Base-by-base conservation (phyloP, 2,888 invertebrate genomes). In the Melinopterus prodromus region DNA sequence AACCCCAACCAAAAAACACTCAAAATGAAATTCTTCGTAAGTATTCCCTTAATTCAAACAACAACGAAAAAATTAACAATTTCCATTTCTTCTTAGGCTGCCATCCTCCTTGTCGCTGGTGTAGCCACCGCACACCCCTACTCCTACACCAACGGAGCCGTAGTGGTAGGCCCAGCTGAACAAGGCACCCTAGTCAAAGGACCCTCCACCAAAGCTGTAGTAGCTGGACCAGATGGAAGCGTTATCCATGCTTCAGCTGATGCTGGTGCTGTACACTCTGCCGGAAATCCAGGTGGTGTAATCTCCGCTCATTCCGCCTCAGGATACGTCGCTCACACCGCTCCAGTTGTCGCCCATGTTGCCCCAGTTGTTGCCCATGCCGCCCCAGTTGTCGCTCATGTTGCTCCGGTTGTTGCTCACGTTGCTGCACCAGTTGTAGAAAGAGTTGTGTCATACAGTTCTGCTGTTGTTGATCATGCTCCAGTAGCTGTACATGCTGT, bases 161-260 rank as follows among this genome's bases (percentile, higher is more conserved):
- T 78, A 37, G 76, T 80, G 53, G 80, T 72, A 38, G 79, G 80
- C n/a, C 87, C 88, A 36, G 85, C 83, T 71, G 85, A 84, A 78
- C 87, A 87, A 15, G 87, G 87, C 14, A 87, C 85, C 36, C 82
- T 86, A 14, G 78, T 88, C 14, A 81, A 82, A 76, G 88, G 88
- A 53, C 88, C 88, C 26, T 85, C 86, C 16, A 84, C 87, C 12
- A 80, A 84, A 76, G 86, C 86, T 14, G 80, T 83, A 14, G 78
- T 87, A 1, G 71, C 84, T 15, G 88, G 88, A 76, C 88, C 88
- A 37, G 88, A 91, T 90, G 77, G 88, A 86, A 71, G 89, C 89
- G 16, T 90, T 90, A 69, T 89, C 89, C 7, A 89, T 89, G 16
- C 90, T 88, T 71, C 90, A 89, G 80, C 76, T 16, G 80, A 78